A percentile compares a stretch with the other conserved stretches of the same genome.
These are phyloP conservation scores for Etia nguti DNA, from an alignment of 2,113 vertebrate species.

Conservation along the genomic window DNA sequence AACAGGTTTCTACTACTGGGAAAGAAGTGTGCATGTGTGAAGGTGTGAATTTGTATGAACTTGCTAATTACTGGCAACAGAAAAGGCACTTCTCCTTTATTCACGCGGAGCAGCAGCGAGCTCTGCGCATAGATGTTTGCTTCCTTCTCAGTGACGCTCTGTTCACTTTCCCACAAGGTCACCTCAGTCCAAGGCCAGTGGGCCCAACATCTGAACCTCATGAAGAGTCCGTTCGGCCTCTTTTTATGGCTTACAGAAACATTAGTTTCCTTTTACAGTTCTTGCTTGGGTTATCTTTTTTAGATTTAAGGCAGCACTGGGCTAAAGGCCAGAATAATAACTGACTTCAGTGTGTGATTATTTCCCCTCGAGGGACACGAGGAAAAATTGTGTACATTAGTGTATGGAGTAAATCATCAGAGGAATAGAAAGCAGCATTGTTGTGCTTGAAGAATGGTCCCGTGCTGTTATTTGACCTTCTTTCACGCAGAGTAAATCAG, in stretches of 20 bases:
- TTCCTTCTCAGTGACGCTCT: constrained; percentile 12
- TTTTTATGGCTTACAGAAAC: constrained; percentile 44
- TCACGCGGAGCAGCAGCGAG: background rate
- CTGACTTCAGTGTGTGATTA: constrained; percentile 49
- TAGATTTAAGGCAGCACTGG: constrained; percentile 34
- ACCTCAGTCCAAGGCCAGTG: constrained; percentile 26
- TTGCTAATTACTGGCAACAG: constrained; percentile 1
- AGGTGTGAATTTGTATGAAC: background rate
- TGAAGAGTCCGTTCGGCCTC: constrained; percentile 29
- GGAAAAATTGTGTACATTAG: constrained; percentile 7
- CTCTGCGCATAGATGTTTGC: background rate
- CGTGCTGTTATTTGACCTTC: background rate
- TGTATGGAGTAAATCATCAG: constrained; percentile 21
- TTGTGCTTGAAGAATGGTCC: background rate
- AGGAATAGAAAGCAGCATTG: constrained; percentile 12
- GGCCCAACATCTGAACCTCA: constrained; percentile 54
- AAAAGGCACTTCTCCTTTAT: background rate
- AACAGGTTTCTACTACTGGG: constrained; percentile 29
- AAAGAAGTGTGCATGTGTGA: background rate
- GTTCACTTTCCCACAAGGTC: constrained; percentile 45
- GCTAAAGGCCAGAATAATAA: constrained; percentile 45
- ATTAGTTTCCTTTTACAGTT: constrained; percentile 44
- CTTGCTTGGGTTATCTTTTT: constrained; percentile 40
- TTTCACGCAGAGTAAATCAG: background rate
- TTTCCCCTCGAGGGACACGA: constrained; percentile 1